Percentiles rank a stretch among this genome's conserved stretches.
These are phyloP conservation scores for Sapajus apella DNA, from an alignment of 2,113 vertebrate species.

Conservation along the genomic window DNA sequence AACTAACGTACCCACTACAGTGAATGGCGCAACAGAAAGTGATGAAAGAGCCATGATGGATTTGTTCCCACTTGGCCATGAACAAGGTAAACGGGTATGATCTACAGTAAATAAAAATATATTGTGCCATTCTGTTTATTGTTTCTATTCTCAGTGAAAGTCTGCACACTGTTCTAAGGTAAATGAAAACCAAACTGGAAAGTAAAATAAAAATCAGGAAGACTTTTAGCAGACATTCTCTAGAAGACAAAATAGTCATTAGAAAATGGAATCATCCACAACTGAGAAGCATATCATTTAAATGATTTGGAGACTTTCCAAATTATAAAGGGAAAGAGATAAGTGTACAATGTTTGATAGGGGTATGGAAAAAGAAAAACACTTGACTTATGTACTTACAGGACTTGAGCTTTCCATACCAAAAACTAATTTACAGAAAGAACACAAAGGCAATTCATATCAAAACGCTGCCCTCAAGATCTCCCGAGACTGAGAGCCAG, in stretches of 20 bases:
- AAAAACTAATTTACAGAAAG: not conserved
- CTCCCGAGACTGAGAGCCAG: not conserved
- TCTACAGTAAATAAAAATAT: not conserved
- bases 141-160: constrained; percentile 17
- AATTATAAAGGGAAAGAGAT: not conserved
- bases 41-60: not conserved
- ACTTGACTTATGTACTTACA: not conserved
- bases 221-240: constrained; percentile 4
- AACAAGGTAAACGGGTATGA: not conserved
- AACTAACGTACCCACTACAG: not conserved
- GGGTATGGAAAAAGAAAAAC: not conserved
- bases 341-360: not conserved
- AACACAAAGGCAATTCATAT: constrained; percentile 17
- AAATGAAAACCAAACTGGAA: constrained; percentile 11
- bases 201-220: constrained; percentile 20
- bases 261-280: not conserved
- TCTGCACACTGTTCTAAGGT: not conserved
- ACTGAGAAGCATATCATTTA: not conserved
- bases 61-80: not conserved
- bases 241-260: not conserved
- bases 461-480: not conserved
- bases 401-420: not conserved
- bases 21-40: not conserved
- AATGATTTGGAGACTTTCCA: not conserved
- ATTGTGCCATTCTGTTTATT: not conserved